Evolutionary conservation across 2,113 vertebrate species (phyloP), one percentile per base, ranked within the genome.

Genomic region (Scophthalmus maximus): DNA sequence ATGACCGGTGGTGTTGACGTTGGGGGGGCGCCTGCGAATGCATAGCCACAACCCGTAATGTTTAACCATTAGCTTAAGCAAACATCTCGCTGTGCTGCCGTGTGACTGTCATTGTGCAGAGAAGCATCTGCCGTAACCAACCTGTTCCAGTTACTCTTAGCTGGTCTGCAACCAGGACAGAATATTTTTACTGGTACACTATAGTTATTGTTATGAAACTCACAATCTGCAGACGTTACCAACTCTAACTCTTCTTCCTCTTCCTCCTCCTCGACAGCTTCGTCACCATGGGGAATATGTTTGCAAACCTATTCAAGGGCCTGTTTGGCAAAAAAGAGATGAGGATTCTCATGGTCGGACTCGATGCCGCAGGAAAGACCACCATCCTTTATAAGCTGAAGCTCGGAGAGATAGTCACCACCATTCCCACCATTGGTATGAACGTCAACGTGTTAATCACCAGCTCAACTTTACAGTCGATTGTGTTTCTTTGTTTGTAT

Each of bases 301-400:
- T 95, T 84, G 82, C 89, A 34, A 93, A 71, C 77, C 81, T 95
- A 69, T 94, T 95, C 79, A 94, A 95, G 78, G 92, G 93, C 87
- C 93, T 95, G 0, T 95, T 96, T 70, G 94, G 94, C 66, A 96
- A 95, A 86, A 95, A 95, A 71, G 94, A 95, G 83, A 96, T 97
- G 95, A 91, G 95, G 66, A 96, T 96, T 87, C 94, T 97, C 18
- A 95, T 96, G 94, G 94, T 96, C 20, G 95, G 95, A 20, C 93
- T 97, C 30, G 95, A 96, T 75, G 94, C 94, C 60, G 95, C 94
- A 42, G 95, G 95, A 65, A 97, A 96, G 90, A 96, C 94, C 44
- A 96, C 95, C 71, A 95, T 97, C 84, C 90, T 95, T n/a, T 96
- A 96, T 87, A 96, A 96, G 85, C 81, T 96, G 38, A 96, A 96